A percentile compares a stretch with the other conserved stretches of the same genome.
These are phyloP conservation scores for Laticauda laticaudata DNA, from an alignment of 2,113 vertebrate genomes.

Conservation along the genomic window DNA sequence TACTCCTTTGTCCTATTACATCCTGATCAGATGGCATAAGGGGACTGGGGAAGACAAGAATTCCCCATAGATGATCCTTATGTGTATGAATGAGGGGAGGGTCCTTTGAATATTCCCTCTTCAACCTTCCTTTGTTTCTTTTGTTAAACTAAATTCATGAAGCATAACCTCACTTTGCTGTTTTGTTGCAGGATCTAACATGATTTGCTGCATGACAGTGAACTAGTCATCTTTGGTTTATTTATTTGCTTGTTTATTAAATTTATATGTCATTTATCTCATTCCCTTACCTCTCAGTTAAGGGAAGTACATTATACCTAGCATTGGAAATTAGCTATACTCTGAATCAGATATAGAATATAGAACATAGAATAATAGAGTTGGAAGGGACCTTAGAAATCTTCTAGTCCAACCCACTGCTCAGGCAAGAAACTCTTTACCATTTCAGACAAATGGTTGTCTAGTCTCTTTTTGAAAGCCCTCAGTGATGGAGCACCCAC, in stretches of 20 bases:
- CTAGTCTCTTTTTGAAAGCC: not conserved
- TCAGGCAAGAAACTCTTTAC: not conserved
- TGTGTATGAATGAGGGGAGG: not conserved
- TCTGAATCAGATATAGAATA: not conserved
- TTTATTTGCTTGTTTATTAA: not conserved
- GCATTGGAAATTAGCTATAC: not conserved
- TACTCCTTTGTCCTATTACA: not conserved
- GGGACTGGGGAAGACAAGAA: not conserved
- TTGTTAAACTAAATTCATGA: not conserved
- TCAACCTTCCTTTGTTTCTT: not conserved
- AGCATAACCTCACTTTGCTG: not conserved
- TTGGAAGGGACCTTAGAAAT: not conserved
- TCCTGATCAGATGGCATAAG: not conserved
- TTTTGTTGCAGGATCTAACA: not conserved
- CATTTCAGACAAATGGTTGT: not conserved
- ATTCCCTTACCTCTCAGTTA: fast-evolving
- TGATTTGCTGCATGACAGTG: not conserved
- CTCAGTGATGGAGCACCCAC: not conserved
- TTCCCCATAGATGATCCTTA: not conserved
- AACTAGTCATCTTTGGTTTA: not conserved
- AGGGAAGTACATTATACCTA: not conserved
- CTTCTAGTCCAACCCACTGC: not conserved
- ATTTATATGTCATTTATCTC: not conserved
- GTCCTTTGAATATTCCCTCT: not conserved
- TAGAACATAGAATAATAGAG: not conserved